Percentiles rank a stretch among this genome's conserved stretches.
phyloP scores from a whole-genome alignment of 2,797 vertebrate genomes.

The Sebastes aleutianus region DNA sequence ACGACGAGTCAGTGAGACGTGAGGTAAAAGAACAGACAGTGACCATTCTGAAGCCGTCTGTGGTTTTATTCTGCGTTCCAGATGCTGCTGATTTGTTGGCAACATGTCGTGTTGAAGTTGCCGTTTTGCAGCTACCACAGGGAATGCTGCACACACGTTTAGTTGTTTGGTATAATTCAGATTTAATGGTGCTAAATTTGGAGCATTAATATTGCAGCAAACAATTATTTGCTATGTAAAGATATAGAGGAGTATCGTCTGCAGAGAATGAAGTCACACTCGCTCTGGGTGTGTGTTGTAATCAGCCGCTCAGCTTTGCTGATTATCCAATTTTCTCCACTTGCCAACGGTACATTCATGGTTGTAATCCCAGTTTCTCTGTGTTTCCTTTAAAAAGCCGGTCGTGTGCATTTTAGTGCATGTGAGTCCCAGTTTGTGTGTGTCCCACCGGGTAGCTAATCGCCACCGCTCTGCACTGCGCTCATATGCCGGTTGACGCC shows the following conservation, averaged over 20 bases:
- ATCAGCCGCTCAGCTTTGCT: background rate
- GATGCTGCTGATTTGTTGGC: conserved; percentile 14
- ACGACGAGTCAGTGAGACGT: conserved; percentile 6
- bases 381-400: no score
- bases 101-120: background rate
- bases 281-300: background rate
- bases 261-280: no score
- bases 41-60: background rate
- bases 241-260: no score
- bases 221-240: background rate
- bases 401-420: no score
- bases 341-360: background rate
- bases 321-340: background rate
- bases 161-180: conserved; percentile 8
- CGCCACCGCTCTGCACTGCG: no score
- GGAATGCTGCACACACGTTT: background rate
- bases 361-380: no score
- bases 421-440: no score
- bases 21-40: background rate
- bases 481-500: no score
- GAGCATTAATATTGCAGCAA: background rate
- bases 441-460: no score
- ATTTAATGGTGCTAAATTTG: background rate
- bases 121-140: background rate
- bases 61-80: conserved; percentile 6